Evolutionary conservation across 92 coral and sea anemone species (phyloP).

Genomic region (Virgularia gustaviana): DNA sequence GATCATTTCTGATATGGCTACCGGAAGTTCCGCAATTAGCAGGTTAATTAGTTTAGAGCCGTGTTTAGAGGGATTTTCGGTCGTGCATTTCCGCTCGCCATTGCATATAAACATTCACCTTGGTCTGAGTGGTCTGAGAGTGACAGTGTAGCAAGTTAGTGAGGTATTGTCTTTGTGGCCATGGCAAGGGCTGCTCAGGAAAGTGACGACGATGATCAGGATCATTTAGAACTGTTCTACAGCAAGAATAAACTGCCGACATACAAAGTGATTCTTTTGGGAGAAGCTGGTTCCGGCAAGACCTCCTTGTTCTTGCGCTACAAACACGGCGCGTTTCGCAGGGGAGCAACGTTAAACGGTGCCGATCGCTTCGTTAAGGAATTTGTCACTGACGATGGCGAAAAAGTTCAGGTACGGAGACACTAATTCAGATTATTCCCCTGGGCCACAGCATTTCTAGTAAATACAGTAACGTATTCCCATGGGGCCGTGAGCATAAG

Average conservation of each 20-base stretch:
- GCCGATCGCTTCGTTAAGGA: conserved; percentile 78
- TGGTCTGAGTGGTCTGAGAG: no score
- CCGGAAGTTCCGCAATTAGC: no score
- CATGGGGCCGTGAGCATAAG: no score
- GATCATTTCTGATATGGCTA: no score
- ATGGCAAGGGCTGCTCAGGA: background rate
- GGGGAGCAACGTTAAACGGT: conserved; percentile 64
- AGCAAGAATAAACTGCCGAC: conserved; percentile 62
- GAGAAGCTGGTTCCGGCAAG: conserved; percentile 92
- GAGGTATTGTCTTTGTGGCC: no score
- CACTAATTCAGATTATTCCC: background rate
- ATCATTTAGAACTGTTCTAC: conserved; percentile 55
- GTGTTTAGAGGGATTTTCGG: no score
- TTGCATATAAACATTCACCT: background rate
- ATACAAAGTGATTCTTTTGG: conserved; percentile 80
- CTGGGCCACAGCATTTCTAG: no score
- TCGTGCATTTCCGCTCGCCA: background rate
- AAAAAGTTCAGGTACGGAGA: conserved; percentile 71
- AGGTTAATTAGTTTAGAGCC: no score
- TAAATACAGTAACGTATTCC: no score
- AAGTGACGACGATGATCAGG: conserved; percentile 4
- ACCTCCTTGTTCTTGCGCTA: conserved; percentile 75
- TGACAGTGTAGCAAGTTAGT: no score
- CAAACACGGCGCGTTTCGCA: conserved; percentile 67
- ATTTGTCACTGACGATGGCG: conserved; percentile 65